A percentile compares a stretch with the other conserved stretches of the same genome.
Conservation (phyloP, 2,113 vertebrate species). For the Grus americana region DNA sequence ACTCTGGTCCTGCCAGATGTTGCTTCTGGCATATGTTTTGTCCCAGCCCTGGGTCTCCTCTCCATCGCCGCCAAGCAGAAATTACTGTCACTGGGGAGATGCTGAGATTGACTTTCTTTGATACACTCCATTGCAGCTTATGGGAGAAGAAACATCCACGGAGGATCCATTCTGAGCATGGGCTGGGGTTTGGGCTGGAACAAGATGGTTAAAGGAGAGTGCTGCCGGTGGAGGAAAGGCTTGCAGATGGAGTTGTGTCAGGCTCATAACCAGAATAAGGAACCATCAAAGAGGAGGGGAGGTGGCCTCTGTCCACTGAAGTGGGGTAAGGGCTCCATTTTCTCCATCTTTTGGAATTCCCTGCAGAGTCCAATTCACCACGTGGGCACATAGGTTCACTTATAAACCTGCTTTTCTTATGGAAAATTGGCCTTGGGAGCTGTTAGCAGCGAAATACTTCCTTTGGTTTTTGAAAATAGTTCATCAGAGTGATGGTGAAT, state of each 20-base stretch:
- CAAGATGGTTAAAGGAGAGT: not conserved
- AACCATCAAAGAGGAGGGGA: not conserved
- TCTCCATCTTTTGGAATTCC: not conserved
- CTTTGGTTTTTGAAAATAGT: not conserved
- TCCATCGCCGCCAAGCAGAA: not conserved
- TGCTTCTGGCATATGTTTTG: not conserved
- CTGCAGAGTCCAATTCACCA: not conserved
- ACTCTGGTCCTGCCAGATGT: not conserved
- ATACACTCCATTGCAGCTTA: not conserved
- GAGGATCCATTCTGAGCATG: not conserved
- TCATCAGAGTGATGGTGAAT: not conserved
- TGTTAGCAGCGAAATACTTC: not conserved
- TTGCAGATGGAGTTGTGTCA: fast-evolving
- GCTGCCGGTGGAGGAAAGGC: fast-evolving
- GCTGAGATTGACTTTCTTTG: not conserved
- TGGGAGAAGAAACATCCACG: not conserved
- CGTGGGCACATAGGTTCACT: not conserved
- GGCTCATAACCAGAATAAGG: not conserved
- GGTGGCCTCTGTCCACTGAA: not conserved
- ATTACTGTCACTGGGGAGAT: not conserved
- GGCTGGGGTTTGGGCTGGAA: not conserved
- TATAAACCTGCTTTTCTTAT: not conserved
- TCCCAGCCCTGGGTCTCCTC: not conserved
- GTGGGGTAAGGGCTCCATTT: not conserved
- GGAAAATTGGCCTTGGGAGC: not conserved